phyloP scores from a whole-genome alignment of 2,888 invertebrate genomes.

The Heliconius erato region DNA sequence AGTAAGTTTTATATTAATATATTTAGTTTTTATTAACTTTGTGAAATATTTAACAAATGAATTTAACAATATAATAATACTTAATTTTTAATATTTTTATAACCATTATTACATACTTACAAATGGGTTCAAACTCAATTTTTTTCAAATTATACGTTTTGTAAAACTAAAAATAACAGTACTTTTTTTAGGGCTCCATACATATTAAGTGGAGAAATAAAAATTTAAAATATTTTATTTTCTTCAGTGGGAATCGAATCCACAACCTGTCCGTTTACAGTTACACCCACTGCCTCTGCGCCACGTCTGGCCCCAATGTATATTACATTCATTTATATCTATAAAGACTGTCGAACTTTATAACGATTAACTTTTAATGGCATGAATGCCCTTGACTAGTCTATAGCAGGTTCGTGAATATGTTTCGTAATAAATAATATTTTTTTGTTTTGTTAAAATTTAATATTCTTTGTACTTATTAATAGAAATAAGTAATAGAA shows the following conservation, averaged over 20 bases:
- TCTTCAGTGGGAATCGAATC: not conserved
- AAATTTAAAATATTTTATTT: not conserved
- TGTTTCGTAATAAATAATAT: not conserved
- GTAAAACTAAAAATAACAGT: too few relatives aligned
- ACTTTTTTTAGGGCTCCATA: too few relatives aligned
- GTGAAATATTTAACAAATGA: not conserved
- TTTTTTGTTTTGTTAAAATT: not conserved
- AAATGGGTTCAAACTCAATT: too few relatives aligned
- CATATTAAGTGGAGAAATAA: too few relatives aligned
- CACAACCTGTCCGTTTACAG: not conserved
- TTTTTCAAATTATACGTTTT: too few relatives aligned
- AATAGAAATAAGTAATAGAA: not conserved
- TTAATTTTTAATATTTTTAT: too few relatives aligned
- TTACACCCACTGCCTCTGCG: not conserved
- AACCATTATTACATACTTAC: not conserved
- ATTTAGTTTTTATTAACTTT: not conserved
- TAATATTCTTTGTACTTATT: not conserved
- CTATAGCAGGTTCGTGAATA: not conserved
- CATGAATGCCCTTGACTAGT: not conserved
- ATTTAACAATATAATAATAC: not conserved
- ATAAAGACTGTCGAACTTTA: not conserved
- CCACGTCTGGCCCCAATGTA: not conserved
- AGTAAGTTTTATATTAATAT: not conserved
- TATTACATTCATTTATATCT: not conserved
- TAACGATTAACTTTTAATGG: not conserved